phyloP scores from a whole-genome alignment of 2,113 vertebrate species.

The Cairina moschata region DNA sequence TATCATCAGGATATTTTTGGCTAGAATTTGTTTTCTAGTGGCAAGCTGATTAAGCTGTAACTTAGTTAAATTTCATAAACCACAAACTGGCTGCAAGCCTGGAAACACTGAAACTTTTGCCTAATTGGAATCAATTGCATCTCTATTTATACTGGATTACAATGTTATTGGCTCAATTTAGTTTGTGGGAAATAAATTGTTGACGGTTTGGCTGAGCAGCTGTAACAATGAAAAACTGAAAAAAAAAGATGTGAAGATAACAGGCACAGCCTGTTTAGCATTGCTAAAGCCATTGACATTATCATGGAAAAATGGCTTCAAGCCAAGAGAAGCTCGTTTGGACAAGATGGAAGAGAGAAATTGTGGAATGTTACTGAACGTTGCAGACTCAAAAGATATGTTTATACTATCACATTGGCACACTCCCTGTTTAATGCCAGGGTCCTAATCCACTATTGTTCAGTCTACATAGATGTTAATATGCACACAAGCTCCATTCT shows the following conservation, averaged over 20 bases:
- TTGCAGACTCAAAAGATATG: background rate
- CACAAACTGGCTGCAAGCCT: constrained; percentile 68
- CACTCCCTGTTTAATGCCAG: background rate
- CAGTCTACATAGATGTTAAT: background rate
- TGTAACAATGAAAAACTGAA: constrained; percentile 58
- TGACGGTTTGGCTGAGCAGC: constrained; percentile 50
- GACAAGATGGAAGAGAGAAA: constrained; percentile 39
- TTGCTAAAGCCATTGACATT: constrained; percentile 47
- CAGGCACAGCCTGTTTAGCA: constrained; percentile 33
- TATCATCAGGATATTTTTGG: constrained; percentile 6
- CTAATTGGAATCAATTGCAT: constrained; percentile 72
- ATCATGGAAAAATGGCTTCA: constrained; percentile 35
- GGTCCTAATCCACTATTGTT: background rate
- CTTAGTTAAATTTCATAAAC: constrained; percentile 73
- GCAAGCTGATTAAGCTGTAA: constrained; percentile 60
- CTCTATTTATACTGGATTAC: constrained; percentile 62
- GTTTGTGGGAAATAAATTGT: constrained; percentile 65
- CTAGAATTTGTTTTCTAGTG: background rate
- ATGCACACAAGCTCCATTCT: background rate
- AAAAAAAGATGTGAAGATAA: constrained; percentile 8
- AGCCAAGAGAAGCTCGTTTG: constrained; percentile 53
- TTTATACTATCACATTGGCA: background rate
- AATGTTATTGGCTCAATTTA: constrained; percentile 63
- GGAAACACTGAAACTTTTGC: constrained; percentile 72
- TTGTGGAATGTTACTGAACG: background rate